Percentiles rank a stretch among this genome's conserved stretches.
Conservation (phyloP, 2,888 invertebrate genomes). For the Trissolcus brochymenae region DNA sequence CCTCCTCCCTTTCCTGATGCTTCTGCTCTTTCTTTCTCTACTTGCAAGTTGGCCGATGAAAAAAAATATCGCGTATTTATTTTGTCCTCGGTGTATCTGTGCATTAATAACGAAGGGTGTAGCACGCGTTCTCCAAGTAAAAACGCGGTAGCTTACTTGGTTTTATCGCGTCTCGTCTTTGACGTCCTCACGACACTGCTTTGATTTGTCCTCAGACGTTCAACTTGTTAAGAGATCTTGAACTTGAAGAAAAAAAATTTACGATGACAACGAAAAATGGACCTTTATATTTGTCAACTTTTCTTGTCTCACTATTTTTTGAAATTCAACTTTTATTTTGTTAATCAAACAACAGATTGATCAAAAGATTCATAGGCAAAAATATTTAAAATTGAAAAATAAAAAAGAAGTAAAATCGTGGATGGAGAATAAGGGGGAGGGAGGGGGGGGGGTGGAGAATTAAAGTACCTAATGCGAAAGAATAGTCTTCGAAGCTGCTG, state of each 20-base stretch:
- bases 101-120: conserved; percentile 52
- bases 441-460: conserved; percentile 72
- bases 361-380: too few species aligned
- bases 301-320: too few species aligned
- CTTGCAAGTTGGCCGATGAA: conserved; percentile 43
- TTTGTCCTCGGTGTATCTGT: conserved; percentile 60
- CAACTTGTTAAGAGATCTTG: conserved; percentile 3
- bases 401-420: conserved; percentile 13
- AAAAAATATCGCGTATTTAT: conserved; percentile 68
- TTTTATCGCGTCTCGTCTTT: conserved; percentile 43
- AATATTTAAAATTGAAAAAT: conserved; percentile 44
- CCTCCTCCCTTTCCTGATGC: conserved; percentile 15
- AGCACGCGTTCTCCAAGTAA: conserved; percentile 45
- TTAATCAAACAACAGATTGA: too few species aligned
- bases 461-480: conserved; percentile 75
- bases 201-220: conserved; percentile 31
- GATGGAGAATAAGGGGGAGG: neutral
- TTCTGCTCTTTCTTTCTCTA: conserved; percentile 11
- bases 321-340: too few species aligned
- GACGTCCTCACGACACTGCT: conserved; percentile 26
- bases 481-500: conserved; percentile 71
- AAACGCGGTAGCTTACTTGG: conserved; percentile 41
- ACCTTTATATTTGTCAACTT: neutral
- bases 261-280: too few species aligned
- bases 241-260: neutral